These are phyloP conservation scores for Pomatostomus ruficeps DNA, from an alignment of 2,113 vertebrate species.

Conservation along the genomic window DNA sequence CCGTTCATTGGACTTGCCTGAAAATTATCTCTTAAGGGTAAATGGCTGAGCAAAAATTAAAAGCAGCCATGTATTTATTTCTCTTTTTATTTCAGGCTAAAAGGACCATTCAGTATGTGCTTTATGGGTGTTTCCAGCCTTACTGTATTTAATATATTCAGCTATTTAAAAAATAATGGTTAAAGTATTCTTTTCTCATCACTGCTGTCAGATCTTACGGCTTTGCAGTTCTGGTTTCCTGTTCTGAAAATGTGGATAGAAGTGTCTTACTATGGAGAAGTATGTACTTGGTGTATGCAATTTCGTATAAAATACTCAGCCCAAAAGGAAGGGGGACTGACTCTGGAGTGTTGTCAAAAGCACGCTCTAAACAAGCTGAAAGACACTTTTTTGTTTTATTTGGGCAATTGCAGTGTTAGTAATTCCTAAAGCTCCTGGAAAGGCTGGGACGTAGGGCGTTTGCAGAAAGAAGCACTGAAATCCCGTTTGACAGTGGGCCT, in stretches of 20 bases:
- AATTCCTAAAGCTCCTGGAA: neutral
- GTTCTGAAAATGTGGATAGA: neutral
- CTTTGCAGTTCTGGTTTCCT: neutral
- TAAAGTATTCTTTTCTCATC: neutral
- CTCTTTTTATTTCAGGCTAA: constrained; percentile 15
- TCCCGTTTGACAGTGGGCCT: neutral
- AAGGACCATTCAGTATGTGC: neutral
- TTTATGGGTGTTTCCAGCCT: neutral
- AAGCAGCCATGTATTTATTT: neutral
- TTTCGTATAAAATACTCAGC: neutral
- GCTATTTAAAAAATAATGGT: neutral
- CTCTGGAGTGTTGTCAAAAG: neutral
- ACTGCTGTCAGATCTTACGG: neutral
- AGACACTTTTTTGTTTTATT: neutral
- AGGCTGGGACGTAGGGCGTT: neutral
- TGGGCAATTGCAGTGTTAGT: neutral
- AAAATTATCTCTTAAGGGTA: neutral
- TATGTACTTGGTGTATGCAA: neutral
- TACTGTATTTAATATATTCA: neutral
- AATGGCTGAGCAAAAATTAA: neutral
- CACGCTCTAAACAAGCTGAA: neutral
- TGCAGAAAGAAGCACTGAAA: neutral
- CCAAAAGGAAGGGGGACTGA: neutral
- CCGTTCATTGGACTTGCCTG: neutral
- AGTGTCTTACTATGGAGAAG: neutral